Percentiles rank a stretch among this genome's conserved stretches.
These are phyloP conservation scores for Pedionomus torquatus DNA, from an alignment of 2,113 vertebrate species.

Conservation along the genomic window DNA sequence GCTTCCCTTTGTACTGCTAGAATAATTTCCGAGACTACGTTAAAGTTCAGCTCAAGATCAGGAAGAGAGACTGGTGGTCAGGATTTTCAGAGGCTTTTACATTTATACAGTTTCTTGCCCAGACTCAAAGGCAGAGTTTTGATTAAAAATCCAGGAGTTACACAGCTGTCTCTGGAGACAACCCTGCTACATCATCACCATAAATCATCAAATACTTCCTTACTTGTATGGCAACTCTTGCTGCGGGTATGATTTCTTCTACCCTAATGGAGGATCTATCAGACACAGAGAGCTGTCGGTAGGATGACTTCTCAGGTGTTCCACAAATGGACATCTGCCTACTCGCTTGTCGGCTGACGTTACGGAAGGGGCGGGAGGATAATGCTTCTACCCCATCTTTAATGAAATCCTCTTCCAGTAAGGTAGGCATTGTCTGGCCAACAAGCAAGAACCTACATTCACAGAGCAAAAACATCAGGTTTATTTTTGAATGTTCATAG, in stretches of 20 bases:
- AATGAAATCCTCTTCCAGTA: slow-evolving; percentile 89
- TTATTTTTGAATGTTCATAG: background rate
- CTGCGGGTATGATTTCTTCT: slow-evolving; percentile 97
- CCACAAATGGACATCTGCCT: slow-evolving; percentile 95
- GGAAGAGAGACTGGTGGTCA: background rate
- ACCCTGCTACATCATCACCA: background rate
- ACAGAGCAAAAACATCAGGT: background rate
- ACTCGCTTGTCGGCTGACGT: slow-evolving; percentile 84
- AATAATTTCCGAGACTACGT: background rate
- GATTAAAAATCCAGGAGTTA: background rate
- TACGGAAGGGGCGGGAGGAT: slow-evolving; percentile 96
- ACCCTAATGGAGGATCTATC: slow-evolving; percentile 97
- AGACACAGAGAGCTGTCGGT: slow-evolving; percentile 93
- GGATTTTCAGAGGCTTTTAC: background rate
- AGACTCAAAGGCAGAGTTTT: background rate
- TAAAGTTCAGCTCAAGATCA: background rate
- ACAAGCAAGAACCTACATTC: slow-evolving; percentile 91
- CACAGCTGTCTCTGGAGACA: background rate
- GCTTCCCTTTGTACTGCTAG: background rate
- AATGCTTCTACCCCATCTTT: slow-evolving; percentile 91
- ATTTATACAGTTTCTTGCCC: no score
- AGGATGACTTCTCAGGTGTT: slow-evolving; percentile 94
- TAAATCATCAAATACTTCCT: background rate
- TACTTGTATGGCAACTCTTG: slow-evolving; percentile 96
- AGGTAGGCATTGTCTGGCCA: slow-evolving; percentile 92